Percentiles rank a stretch among this genome's conserved stretches.
Evolutionary conservation across 2,888 invertebrate genomes (phyloP).

Genomic region (Rotaria sp.): DNA sequence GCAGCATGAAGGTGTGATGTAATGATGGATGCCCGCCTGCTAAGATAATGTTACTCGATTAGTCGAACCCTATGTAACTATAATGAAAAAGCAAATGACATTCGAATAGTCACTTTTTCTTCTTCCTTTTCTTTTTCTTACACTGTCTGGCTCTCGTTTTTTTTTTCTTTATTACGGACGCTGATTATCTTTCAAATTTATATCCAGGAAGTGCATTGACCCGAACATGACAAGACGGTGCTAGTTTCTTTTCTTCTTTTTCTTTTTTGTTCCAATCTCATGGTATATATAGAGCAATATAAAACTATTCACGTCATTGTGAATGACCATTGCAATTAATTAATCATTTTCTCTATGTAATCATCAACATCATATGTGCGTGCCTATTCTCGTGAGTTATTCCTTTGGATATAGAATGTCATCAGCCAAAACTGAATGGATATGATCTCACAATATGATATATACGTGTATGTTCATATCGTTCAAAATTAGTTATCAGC

Average conservation of each 20-base stretch:
- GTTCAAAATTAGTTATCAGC: slow-evolving; percentile 8
- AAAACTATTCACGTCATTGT: neutral
- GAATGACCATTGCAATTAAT: neutral
- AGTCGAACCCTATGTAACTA: neutral
- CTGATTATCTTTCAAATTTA: neutral
- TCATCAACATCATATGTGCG: neutral
- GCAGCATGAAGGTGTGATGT: neutral
- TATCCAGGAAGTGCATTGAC: neutral
- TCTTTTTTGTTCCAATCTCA: neutral
- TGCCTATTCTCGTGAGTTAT: neutral
- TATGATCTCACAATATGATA: slow-evolving; percentile 5
- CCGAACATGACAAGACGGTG: neutral
- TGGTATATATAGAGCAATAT: neutral
- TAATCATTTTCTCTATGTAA: neutral
- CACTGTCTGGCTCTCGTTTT: neutral
- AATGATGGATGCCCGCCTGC: neutral
- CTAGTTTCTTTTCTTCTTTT: neutral
- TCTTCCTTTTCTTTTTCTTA: neutral
- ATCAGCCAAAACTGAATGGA: neutral
- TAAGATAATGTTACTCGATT: neutral
- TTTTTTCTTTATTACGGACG: neutral
- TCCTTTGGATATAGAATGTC: neutral
- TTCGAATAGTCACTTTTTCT: neutral
- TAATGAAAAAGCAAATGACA: neutral
- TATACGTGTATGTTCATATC: neutral